phyloP scores from a whole-genome alignment of 2,888 invertebrate genomes.

The Hydrotaea diabolus region DNA sequence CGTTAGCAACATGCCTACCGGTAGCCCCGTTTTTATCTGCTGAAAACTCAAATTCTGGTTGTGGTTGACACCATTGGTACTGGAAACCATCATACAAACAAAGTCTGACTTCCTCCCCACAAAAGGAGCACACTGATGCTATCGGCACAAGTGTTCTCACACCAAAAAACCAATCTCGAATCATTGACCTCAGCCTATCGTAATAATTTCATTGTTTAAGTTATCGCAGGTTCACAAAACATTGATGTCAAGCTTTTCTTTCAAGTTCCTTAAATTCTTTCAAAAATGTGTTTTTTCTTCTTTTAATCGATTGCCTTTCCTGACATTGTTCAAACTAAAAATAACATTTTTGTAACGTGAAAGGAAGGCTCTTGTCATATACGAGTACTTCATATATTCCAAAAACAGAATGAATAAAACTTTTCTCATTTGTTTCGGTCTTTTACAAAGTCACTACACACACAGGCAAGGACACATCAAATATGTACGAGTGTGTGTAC shows the following conservation, averaged over 20 bases:
- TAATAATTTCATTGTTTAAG: too few relatives aligned
- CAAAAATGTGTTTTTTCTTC: background rate
- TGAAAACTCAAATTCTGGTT: too few relatives aligned
- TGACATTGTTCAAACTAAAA: background rate
- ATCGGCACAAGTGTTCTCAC: too few relatives aligned
- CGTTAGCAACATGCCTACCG: too few relatives aligned
- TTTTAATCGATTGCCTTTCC: background rate
- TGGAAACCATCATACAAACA: too few relatives aligned
- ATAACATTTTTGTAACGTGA: background rate
- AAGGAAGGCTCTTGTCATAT: background rate
- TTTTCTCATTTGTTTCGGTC: conserved; percentile 2
- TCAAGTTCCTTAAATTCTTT: background rate
- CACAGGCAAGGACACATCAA: background rate
- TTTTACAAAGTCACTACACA: background rate
- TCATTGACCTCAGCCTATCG: too few relatives aligned
- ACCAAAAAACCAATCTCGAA: too few relatives aligned
- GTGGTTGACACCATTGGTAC: too few relatives aligned
- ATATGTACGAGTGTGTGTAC: background rate
- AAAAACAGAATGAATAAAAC: background rate
- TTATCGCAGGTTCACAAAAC: too few relatives aligned
- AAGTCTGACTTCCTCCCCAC: too few relatives aligned
- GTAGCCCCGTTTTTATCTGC: too few relatives aligned
- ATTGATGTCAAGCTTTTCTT: background rate
- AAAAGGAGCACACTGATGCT: too few relatives aligned
- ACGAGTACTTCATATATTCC: background rate